phyloP scores from a whole-genome alignment of 2,888 invertebrate species.

The Cinara cedri region DNA sequence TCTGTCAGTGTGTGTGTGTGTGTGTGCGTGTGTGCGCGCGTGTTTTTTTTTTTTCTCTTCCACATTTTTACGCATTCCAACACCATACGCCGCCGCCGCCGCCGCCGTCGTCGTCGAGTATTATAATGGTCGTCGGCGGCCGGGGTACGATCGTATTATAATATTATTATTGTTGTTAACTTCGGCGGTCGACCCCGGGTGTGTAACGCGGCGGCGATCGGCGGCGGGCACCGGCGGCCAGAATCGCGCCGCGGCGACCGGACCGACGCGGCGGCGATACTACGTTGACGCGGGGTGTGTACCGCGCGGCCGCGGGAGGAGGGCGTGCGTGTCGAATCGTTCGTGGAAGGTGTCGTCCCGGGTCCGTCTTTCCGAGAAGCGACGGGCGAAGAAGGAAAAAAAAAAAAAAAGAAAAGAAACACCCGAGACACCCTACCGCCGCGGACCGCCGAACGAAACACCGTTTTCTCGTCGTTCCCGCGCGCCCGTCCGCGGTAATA shows the following conservation, averaged over 20 bases:
- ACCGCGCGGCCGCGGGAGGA: not conserved
- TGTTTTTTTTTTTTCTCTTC: conserved; percentile 47
- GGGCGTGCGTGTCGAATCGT: conserved; percentile 54
- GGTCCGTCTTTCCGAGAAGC: conserved; percentile 40
- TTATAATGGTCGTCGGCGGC: not conserved
- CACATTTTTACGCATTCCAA: conserved; percentile 55
- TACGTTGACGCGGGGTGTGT: too few relatives aligned
- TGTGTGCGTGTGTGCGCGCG: conserved; percentile 11
- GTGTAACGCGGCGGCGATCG: not conserved
- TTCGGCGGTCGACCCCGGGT: too few relatives aligned
- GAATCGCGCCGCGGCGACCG: not conserved
- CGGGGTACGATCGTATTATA: conserved; percentile 16
- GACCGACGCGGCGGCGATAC: too few relatives aligned
- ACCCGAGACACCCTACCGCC: too few relatives aligned
- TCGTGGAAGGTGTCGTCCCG: conserved; percentile 45
- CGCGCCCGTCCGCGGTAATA: too few relatives aligned
- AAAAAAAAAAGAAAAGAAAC: conserved; percentile 16
- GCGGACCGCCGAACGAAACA: too few relatives aligned
- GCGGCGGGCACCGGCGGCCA: not conserved
- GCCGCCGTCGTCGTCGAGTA: not conserved
- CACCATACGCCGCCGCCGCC: conserved; percentile 41
- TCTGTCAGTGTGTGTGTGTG: conserved; percentile 10
- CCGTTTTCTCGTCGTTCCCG: too few relatives aligned
- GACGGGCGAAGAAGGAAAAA: not conserved
- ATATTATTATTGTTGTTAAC: too few relatives aligned